Evolutionary conservation across 1,140 invertebrate species (phyloP).

Genomic region (Zaprionus vittiger): DNA sequence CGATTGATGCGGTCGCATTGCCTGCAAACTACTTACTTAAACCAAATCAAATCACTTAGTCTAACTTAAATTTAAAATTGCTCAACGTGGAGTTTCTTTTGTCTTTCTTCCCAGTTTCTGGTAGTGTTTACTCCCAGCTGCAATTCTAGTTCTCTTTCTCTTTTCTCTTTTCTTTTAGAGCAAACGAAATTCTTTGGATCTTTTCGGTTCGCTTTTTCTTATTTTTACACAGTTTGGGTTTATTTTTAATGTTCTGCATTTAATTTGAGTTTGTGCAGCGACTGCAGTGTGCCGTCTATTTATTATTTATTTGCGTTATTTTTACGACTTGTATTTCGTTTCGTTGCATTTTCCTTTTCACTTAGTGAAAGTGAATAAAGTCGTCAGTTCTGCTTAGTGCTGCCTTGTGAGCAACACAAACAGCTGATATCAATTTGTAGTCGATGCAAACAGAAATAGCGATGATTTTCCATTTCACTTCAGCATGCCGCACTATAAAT

Average conservation of each 20-base stretch:
- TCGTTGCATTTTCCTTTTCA: constrained; percentile 52
- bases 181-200: constrained; percentile 63
- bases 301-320: constrained; percentile 65
- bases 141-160: constrained; percentile 32
- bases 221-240: constrained; percentile 64
- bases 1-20: constrained; percentile 38
- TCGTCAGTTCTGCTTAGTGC: constrained; percentile 16
- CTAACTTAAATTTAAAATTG: constrained; percentile 71
- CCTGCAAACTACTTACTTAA: constrained; percentile 52
- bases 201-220: constrained; percentile 36
- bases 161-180: constrained; percentile 36
- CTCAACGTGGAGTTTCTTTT: constrained; percentile 37
- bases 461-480: constrained; percentile 49
- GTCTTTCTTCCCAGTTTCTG: constrained; percentile 57
- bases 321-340: constrained; percentile 40
- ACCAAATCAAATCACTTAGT: constrained; percentile 74
- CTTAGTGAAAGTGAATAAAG: constrained; percentile 50
- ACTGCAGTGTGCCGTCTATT: constrained; percentile 39
- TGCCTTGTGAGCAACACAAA: constrained; percentile 27
- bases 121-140: neutral
- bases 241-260: constrained; percentile 66
- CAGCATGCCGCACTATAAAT: constrained; percentile 54
- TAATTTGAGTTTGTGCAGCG: constrained; percentile 59
- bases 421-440: constrained; percentile 48
- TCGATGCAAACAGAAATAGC: constrained; percentile 53